Conservation (phyloP, 1,140 invertebrate genomes). For the Megalopta genalis region DNA sequence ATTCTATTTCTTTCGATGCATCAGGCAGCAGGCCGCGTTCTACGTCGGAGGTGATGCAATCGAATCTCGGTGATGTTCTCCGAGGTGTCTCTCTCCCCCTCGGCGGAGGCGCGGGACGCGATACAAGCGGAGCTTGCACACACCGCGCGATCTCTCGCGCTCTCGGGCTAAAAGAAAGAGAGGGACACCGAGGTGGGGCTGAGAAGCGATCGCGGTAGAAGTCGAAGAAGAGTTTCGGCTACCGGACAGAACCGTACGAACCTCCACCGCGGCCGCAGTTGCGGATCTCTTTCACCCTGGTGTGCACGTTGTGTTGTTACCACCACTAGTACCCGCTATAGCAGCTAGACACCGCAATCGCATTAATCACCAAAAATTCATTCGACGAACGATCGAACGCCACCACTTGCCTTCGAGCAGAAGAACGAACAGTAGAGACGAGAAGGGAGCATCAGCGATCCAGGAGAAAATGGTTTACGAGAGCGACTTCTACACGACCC, state of each 20-base stretch:
- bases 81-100: constrained; percentile 26
- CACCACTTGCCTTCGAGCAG: constrained; percentile 21
- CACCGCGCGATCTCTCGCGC: neutral
- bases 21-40: constrained; percentile 34
- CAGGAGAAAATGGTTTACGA: constrained; percentile 88
- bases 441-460: constrained; percentile 69
- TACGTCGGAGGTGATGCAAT: constrained; percentile 51
- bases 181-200: constrained; percentile 27
- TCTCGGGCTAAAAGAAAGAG: neutral
- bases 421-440: constrained; percentile 7
- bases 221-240: constrained; percentile 22
- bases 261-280: constrained; percentile 76
- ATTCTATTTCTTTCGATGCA: constrained; percentile 74
- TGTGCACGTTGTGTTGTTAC: constrained; percentile 29
- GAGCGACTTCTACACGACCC: constrained; percentile 92
- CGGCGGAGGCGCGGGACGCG: constrained; percentile 21
- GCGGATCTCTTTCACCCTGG: constrained; percentile 39
- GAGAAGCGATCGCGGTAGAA: constrained; percentile 7
- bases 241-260: constrained; percentile 75
- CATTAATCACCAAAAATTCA: neutral
- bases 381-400: constrained; percentile 23
- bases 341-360: neutral
- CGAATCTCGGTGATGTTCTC: constrained; percentile 1
- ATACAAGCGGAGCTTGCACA: neutral
- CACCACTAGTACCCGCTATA: neutral